phyloP scores from a whole-genome alignment of 1,140 invertebrate genomes.

The Drosophila ironensis region DNA sequence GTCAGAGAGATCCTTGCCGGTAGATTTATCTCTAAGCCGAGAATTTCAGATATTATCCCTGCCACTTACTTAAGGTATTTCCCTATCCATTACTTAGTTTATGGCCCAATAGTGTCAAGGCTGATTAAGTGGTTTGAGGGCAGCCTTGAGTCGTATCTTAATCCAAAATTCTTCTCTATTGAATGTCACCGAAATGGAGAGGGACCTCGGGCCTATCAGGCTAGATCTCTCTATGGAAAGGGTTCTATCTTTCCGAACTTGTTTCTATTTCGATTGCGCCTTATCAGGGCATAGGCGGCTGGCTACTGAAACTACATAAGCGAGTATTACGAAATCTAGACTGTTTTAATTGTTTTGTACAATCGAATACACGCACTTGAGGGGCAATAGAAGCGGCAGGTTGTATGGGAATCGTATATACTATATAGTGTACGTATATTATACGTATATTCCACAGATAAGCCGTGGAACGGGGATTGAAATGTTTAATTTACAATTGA shows the following conservation, averaged over 20 bases:
- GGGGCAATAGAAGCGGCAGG: not conserved
- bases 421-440: not conserved
- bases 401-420: not conserved
- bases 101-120: too few species aligned
- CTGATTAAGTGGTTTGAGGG: too few species aligned
- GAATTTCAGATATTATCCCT: too few species aligned
- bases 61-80: too few species aligned
- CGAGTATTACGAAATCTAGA: constrained; percentile 17
- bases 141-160: too few species aligned
- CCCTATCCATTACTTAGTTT: too few species aligned
- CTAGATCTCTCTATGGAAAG: not conserved
- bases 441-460: constrained; percentile 1
- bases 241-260: not conserved
- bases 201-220: too few species aligned
- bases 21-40: too few species aligned
- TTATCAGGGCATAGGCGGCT: constrained; percentile 10
- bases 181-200: too few species aligned
- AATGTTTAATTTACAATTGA: constrained; percentile 41
- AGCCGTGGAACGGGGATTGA: constrained; percentile 18
- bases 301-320: constrained; percentile 2
- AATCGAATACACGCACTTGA: constrained; percentile 29
- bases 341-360: constrained; percentile 33
- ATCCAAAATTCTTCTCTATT: too few species aligned
- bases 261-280: not conserved
- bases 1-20: too few species aligned